Evolutionary conservation across 2,888 invertebrate genomes (phyloP), one percentile per base, ranked within the genome.

Genomic region (Meteorus colon): DNA sequence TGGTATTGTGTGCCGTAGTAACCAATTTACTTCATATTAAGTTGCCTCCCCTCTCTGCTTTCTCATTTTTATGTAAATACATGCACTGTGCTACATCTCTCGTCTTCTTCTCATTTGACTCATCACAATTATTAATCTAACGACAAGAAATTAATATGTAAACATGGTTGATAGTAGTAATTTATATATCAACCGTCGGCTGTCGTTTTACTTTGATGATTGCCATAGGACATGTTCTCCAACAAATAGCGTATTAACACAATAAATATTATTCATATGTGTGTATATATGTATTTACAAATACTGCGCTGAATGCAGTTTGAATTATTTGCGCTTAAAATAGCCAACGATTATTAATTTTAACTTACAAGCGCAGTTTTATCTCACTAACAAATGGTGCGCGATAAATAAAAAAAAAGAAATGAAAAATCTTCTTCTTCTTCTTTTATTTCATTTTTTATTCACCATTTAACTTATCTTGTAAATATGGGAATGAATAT

Each of bases 111-210:
- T 83, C 83, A 81, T 83, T 83, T 82, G 81, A 79, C 19, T 55
- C 55, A n/a, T 19, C 19, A 19, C 84, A 87, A 86, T 87, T 85
- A 81, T 82, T 86, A 87, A 87, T 88, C 86, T 82, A 76, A 82
- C 83, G 84, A 86, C 86, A 85, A 86, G 87, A 87, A 86, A 86
- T 84, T 84, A 86, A 86, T 55, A 55, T 84, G 87, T 86, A 87
- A 86, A 87, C 85, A 86, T 81, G 79, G 79, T 76, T 80, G 86
- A 87, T 87, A 87, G 84, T 83, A 79, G 81, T 84, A 85, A 88
- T 86, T 88, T 87, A 86, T 87, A 83, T 24, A 55, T 55, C 19
- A 55, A 82, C 83, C 82, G 82, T 78, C 81, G 83, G 78, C 70
- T 80, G 75, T 80, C 77, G 75, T 79, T 74, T 71, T 55, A 80